These are phyloP conservation scores for Habroteleia sp. DNA, from an alignment of 2,888 invertebrate genomes.

Conservation along the genomic window DNA sequence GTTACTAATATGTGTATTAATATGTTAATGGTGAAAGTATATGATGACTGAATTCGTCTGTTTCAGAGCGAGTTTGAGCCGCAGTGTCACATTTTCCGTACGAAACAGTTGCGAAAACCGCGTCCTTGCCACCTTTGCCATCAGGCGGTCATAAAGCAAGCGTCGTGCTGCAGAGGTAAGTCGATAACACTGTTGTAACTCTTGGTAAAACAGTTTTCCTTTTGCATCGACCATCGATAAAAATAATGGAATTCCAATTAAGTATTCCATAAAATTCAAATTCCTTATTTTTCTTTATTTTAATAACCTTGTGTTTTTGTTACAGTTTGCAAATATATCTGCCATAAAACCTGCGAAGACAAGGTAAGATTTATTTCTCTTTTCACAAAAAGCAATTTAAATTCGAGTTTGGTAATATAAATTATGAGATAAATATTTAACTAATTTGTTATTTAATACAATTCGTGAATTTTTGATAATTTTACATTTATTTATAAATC, in stretches of 20 bases:
- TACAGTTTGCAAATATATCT: slow-evolving; percentile 92
- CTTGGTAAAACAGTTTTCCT: slow-evolving; percentile 43
- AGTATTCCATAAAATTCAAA: neutral
- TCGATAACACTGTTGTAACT: slow-evolving; percentile 66
- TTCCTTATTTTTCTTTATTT: too few relatives aligned
- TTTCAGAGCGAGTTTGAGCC: slow-evolving; percentile 86
- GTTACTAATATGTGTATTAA: too few relatives aligned
- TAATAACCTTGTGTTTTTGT: slow-evolving; percentile 74
- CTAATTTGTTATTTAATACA: too few relatives aligned
- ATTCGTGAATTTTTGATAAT: too few relatives aligned
- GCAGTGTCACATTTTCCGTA: slow-evolving; percentile 87
- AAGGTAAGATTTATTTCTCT: too few relatives aligned
- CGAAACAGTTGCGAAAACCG: slow-evolving; percentile 87
- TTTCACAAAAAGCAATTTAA: too few relatives aligned
- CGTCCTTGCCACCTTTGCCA: slow-evolving; percentile 90
- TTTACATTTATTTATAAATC: too few relatives aligned
- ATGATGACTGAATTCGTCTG: too few relatives aligned
- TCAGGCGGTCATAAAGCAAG: slow-evolving; percentile 88
- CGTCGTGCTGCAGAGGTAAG: slow-evolving; percentile 89
- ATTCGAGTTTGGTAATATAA: too few relatives aligned
- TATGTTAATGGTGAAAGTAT: too few relatives aligned
- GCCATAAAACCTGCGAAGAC: slow-evolving; percentile 89
- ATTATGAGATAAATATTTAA: too few relatives aligned
- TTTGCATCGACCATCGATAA: slow-evolving; percentile 15
- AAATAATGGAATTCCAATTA: neutral